Conservation (phyloP, 1,140 invertebrate species). For the Drosophila nebulosa region DNA sequence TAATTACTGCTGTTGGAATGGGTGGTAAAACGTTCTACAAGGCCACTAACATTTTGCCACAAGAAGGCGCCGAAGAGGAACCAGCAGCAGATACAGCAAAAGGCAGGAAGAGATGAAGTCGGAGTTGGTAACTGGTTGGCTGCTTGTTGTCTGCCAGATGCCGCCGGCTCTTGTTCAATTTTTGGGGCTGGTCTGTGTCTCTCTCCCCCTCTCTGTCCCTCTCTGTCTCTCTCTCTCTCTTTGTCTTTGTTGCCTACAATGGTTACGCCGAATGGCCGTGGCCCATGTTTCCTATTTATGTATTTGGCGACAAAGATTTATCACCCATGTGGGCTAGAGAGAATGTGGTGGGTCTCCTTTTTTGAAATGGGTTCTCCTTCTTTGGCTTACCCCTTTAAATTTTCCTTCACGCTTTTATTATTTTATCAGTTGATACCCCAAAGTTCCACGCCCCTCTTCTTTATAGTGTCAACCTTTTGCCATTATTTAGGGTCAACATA, state of each 20-base stretch:
- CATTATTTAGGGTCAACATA: neutral
- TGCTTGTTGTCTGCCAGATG: constrained; percentile 16
- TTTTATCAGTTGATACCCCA: neutral
- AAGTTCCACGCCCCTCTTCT: neutral
- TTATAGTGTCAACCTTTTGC: neutral
- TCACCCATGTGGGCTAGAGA: constrained; percentile 36
- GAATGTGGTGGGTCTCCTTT: neutral
- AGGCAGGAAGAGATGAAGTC: neutral
- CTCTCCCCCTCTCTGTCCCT: neutral
- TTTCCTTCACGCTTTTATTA: neutral
- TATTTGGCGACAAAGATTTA: constrained; percentile 70
- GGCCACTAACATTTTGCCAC: constrained; percentile 43
- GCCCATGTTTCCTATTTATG: constrained; percentile 47
- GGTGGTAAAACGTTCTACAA: constrained; percentile 27
- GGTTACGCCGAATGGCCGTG: constrained; percentile 21
- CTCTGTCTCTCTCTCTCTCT: neutral
- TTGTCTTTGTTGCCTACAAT: neutral
- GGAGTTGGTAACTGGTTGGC: constrained; percentile 25
- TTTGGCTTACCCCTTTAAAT: neutral
- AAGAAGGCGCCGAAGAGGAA: constrained; percentile 5
- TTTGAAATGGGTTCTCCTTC: neutral
- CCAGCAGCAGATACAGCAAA: neutral
- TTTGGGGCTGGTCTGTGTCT: constrained; percentile 7
- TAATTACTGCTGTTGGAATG: constrained; percentile 59
- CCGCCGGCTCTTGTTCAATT: constrained; percentile 5